These are phyloP conservation scores for Chrysolina oricalcia DNA, from an alignment of 2,888 invertebrate species.

Conservation along the genomic window DNA sequence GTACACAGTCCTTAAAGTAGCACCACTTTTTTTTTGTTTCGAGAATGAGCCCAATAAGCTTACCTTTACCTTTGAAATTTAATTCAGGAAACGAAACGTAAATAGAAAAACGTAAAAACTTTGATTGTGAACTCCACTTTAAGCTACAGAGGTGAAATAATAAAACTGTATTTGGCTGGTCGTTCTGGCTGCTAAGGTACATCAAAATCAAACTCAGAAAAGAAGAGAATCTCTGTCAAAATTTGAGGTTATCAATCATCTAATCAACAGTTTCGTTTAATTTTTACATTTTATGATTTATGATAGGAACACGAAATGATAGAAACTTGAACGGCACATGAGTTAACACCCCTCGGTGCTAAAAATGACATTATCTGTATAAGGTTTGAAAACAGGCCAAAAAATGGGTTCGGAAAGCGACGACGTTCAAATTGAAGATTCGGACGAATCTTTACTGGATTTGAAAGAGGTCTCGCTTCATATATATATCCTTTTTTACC, in stretches of 20 bases:
- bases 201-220: neutral
- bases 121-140: too few species aligned
- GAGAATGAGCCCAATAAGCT: too few species aligned
- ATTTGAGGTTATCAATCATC: slow-evolving; percentile 15
- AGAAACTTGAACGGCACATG: neutral
- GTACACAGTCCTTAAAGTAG: too few species aligned
- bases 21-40: too few species aligned
- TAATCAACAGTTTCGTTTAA: slow-evolving; percentile 14
- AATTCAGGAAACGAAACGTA: too few species aligned
- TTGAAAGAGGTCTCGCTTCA: slow-evolving; percentile 65
- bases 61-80: too few species aligned
- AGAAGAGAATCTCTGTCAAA: neutral
- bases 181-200: too few species aligned
- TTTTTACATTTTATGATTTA: slow-evolving; percentile 3
- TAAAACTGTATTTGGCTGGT: too few species aligned
- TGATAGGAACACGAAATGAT: slow-evolving; percentile 1
- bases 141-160: too few species aligned
- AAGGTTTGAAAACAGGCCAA: neutral
- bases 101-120: too few species aligned
- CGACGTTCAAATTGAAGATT: slow-evolving; percentile 67
- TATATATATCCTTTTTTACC: slow-evolving; percentile 24
- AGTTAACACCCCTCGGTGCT: neutral
- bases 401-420: slow-evolving; percentile 69
- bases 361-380: neutral
- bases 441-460: slow-evolving; percentile 68